phyloP scores from a whole-genome alignment of 2,888 invertebrate genomes.

The Acanthosepion pharaonis region DNA sequence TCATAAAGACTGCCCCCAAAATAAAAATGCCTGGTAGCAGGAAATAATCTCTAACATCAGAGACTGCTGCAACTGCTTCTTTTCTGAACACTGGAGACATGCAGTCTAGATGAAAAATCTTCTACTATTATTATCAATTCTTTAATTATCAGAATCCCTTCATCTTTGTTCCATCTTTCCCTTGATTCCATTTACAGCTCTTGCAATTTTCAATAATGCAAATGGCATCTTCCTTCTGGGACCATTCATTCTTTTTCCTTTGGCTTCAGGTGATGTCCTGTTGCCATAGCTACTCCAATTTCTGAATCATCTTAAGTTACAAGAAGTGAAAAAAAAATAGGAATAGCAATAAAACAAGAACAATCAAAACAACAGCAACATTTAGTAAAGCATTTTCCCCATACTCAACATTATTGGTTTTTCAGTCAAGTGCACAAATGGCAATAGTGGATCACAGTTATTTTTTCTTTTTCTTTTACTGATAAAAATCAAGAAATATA shows the following conservation, averaged over 20 bases:
- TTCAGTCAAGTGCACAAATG: background rate
- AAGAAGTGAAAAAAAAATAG: background rate
- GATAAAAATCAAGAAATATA: background rate
- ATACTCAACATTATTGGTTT: background rate
- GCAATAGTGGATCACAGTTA: background rate
- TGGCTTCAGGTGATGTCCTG: slow-evolving; percentile 8
- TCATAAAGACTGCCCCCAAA: too few species aligned
- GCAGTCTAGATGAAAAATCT: background rate
- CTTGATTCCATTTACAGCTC: background rate
- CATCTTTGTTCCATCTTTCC: background rate
- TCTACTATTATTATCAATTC: background rate
- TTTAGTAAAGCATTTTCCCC: background rate
- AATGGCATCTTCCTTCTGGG: slow-evolving; percentile 8
- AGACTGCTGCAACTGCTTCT: background rate
- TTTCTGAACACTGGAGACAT: background rate
- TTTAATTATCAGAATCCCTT: background rate
- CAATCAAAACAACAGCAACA: background rate
- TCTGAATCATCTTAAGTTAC: slow-evolving; percentile 21
- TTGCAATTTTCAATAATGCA: background rate
- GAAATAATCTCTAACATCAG: background rate
- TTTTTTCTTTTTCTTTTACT: background rate
- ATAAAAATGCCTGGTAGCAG: background rate
- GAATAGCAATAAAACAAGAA: background rate
- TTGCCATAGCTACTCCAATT: slow-evolving; percentile 4
- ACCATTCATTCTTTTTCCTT: background rate